Evolutionary conservation across 2,797 vertebrate species (phyloP), one percentile per base, ranked within the genome.

Genomic region (Falco rusticolus): DNA sequence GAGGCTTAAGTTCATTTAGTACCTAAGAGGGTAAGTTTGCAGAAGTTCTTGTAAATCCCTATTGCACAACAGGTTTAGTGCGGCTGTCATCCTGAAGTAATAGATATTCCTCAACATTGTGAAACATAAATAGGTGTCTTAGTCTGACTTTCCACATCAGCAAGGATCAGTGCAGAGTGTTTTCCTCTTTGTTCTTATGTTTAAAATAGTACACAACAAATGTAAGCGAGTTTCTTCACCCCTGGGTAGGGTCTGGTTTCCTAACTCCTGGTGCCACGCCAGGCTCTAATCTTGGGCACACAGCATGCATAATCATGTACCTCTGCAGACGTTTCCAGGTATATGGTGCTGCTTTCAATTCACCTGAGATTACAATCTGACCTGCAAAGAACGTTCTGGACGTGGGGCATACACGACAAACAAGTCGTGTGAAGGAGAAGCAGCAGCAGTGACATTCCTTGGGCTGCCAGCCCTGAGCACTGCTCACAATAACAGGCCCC

Each of bases 121-220:
- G 96, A 95, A 96, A 96, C 60, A 82, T 83, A 96, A 95, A 93
- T 90, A 95, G 88, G 94, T 93, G 64, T 83, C 94, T 86, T 94
- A 89, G 84, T 92, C 88, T 77, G 75, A 94, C 89, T 97, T 96
- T 96, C 89, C 94, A 94, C 87, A 93, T 93, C 86, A 94, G 69
- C 70, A 89, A 91, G 90, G 84, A 95, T 94, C 94, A 90, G 75
- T 13, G 72, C 65, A 84, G 76, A 94, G 70, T 94, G 72, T 93
- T 97, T 97, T 94, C 60, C 59, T 93, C 94, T 96, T 96, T 95
- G 87, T 90, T 94, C 84, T 91, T 95, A 65, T 63, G 90, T 93
- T 96, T 97, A 95, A 96, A 97, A 96, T 93, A 96, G 96, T 90
- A 89, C 93, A 88, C 82, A 93, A 94, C 84, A 93, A 91, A 96